These are phyloP conservation scores for Drosophila eohydei DNA, from an alignment of 2,888 invertebrate genomes.

Conservation along the genomic window DNA sequence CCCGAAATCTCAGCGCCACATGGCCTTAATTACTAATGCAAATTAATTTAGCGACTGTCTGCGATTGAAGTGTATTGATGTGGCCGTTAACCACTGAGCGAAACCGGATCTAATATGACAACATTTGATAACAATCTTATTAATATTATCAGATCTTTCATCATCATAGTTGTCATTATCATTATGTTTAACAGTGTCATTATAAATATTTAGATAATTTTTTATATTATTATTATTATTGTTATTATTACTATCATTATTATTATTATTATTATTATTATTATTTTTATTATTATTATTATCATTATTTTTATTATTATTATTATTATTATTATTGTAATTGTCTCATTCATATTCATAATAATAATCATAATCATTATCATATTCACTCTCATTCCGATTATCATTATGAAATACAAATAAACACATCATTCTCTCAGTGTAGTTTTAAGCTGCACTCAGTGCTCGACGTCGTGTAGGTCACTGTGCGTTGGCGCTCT, in stretches of 20 bases:
- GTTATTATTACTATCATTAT: background rate
- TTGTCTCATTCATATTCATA: background rate
- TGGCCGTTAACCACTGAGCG: conserved; percentile 38
- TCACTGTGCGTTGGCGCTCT: conserved; percentile 76
- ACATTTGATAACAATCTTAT: background rate
- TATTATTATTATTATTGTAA: background rate
- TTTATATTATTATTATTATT: background rate
- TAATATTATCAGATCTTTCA: background rate
- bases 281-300: background rate
- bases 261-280: background rate
- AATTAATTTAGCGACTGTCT: conserved; percentile 66
- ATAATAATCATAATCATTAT: background rate
- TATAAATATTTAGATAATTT: too few species aligned
- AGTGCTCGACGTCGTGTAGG: conserved; percentile 58
- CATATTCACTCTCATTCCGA: background rate
- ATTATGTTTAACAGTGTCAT: background rate
- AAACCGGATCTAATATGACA: background rate
- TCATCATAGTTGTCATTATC: background rate
- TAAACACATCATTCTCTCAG: conserved; percentile 9
- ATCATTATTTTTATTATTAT: background rate
- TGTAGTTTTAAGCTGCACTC: conserved; percentile 30
- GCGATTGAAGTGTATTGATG: conserved; percentile 59
- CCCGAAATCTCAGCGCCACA: conserved; percentile 48
- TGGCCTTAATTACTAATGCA: conserved; percentile 77
- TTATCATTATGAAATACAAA: background rate